Percentiles rank a stretch among this genome's conserved stretches.
These are phyloP conservation scores for Cephus pulcher DNA, from an alignment of 2,888 invertebrate genomes.

Conservation along the genomic window DNA sequence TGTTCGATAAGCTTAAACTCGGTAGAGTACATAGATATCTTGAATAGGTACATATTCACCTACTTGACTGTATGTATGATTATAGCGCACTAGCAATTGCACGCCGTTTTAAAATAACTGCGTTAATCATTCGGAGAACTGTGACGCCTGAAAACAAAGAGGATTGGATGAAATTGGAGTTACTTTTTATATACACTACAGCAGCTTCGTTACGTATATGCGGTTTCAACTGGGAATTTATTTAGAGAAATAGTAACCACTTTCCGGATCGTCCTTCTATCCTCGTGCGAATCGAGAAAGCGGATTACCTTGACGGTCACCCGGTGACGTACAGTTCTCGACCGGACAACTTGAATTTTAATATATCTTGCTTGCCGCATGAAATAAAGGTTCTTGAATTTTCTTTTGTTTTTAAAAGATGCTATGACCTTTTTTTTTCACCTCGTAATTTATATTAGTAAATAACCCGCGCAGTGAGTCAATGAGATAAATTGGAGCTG, in stretches of 20 bases:
- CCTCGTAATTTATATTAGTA: background rate
- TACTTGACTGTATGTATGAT: background rate
- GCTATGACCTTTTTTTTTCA: background rate
- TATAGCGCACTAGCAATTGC: background rate
- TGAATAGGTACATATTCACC: background rate
- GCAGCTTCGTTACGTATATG: background rate
- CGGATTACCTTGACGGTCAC: slow-evolving; percentile 3
- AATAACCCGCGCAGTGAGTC: background rate
- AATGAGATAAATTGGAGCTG: background rate
- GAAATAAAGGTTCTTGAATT: background rate
- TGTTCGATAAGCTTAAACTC: background rate
- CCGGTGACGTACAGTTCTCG: background rate
- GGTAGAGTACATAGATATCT: background rate
- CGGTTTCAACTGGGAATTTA: background rate
- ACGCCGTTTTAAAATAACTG: background rate
- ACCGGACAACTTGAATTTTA: background rate
- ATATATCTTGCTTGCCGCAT: background rate
- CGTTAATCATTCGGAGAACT: background rate
- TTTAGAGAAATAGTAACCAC: background rate
- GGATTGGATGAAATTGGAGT: background rate
- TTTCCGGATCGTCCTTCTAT: slow-evolving; percentile 2
- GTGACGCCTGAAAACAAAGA: background rate
- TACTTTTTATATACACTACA: background rate
- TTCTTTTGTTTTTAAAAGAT: background rate
- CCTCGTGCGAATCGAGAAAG: slow-evolving; percentile 3